Evolutionary conservation across 2,888 invertebrate genomes (phyloP).

Genomic region (Caenorhabditis sp.): DNA sequence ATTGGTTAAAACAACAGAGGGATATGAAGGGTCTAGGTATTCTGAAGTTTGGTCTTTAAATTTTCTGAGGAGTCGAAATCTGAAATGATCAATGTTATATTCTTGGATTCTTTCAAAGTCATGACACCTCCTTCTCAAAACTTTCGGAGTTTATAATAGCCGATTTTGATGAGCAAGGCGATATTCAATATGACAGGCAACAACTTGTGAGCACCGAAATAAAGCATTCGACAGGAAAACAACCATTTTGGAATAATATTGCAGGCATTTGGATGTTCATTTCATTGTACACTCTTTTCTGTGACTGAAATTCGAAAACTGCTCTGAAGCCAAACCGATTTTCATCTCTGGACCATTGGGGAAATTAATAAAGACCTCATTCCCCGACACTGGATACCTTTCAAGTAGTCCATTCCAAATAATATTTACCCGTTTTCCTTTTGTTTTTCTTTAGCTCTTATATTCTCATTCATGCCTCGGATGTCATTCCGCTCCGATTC

Average conservation of each 20-base stretch:
- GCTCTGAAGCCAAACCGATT: no score
- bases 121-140: no score
- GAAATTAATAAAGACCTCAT: background rate
- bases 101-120: no score
- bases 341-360: background rate
- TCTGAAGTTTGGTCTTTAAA: constrained; percentile 32
- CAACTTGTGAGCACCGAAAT: background rate
- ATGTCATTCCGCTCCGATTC: constrained; percentile 47
- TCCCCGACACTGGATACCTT: constrained; percentile 35
- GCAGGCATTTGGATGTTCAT: no score
- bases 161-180: no score
- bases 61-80: background rate
- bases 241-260: background rate
- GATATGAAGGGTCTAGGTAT: background rate
- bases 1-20: background rate
- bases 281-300: no score
- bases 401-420: constrained; percentile 36
- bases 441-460: background rate
- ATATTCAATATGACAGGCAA: no score
- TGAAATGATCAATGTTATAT: no score
- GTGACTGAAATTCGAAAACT: background rate
- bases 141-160: no score
- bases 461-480: background rate
- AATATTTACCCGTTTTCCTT: constrained; percentile 48
- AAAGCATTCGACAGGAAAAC: no score